A percentile compares a stretch with the other conserved stretches of the same genome.
Evolutionary conservation across 2,888 invertebrate genomes (phyloP).

Genomic region (Acrobasis repandana): DNA sequence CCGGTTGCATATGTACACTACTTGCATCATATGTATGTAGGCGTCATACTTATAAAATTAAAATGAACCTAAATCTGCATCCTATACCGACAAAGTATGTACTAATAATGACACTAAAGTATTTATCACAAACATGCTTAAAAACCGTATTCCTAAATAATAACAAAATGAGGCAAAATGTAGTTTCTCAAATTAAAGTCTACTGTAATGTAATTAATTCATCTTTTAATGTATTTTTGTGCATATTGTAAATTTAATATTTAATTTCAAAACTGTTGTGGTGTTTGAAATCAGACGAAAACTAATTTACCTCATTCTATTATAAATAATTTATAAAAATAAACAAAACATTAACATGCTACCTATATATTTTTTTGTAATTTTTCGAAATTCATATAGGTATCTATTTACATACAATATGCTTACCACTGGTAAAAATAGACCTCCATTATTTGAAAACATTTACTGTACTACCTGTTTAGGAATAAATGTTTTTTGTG

Average conservation of each 20-base stretch:
- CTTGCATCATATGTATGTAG: too few species aligned
- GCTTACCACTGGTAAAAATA: slow-evolving; percentile 33
- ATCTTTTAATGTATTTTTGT: too few species aligned
- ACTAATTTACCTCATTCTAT: background rate
- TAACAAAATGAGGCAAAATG: slow-evolving; percentile 23
- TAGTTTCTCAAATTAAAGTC: background rate
- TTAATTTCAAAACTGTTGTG: too few species aligned
- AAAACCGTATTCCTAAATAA: background rate
- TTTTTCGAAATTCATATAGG: slow-evolving; percentile 30
- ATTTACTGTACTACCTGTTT: background rate
- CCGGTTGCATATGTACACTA: too few species aligned
- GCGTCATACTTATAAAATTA: too few species aligned
- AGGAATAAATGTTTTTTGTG: slow-evolving; percentile 40
- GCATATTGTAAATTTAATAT: too few species aligned
- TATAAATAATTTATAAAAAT: background rate
- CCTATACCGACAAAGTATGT: background rate
- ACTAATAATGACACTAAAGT: background rate
- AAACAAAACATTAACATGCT: slow-evolving; percentile 23
- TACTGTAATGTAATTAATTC: too few species aligned
- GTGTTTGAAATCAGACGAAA: too few species aligned
- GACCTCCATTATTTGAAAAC: background rate
- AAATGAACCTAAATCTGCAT: background rate
- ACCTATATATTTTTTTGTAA: slow-evolving; percentile 38
- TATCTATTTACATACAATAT: slow-evolving; percentile 18
- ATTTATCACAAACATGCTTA: slow-evolving; percentile 17